Conservation (phyloP, 2,113 vertebrate genomes). For the Eulemur rufifrons region DNA sequence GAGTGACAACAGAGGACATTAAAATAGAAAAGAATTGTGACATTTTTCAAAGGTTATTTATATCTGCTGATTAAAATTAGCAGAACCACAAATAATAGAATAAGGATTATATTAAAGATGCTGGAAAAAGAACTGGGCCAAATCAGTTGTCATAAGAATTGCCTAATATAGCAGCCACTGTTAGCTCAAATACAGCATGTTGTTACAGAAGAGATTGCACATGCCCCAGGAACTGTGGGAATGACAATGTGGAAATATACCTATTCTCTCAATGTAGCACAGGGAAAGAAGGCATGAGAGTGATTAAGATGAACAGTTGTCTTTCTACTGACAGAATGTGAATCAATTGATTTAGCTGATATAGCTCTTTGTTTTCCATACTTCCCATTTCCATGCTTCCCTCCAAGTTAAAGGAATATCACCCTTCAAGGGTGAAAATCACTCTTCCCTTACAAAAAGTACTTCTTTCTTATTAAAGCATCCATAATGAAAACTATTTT, state of each 20-base stretch:
- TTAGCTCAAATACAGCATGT: background rate
- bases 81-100: background rate
- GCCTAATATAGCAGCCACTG: background rate
- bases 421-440: background rate
- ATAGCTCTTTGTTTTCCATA: background rate
- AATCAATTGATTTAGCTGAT: background rate
- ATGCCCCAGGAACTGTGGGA: background rate
- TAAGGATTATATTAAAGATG: background rate
- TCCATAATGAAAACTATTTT: background rate
- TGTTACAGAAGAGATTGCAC: background rate
- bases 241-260: background rate
- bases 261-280: background rate
- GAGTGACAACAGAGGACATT: background rate
- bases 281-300: background rate
- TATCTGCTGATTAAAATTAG: background rate
- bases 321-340: background rate
- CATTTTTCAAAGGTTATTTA: background rate
- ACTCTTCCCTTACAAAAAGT: background rate
- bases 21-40: background rate
- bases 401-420: constrained; percentile 14
- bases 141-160: background rate
- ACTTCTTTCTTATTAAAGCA: background rate
- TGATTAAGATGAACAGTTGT: background rate
- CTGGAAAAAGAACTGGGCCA: background rate
- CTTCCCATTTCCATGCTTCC: background rate